These are phyloP conservation scores for Rhysida immarginata DNA, from an alignment of 1,140 invertebrate genomes.

Conservation along the genomic window DNA sequence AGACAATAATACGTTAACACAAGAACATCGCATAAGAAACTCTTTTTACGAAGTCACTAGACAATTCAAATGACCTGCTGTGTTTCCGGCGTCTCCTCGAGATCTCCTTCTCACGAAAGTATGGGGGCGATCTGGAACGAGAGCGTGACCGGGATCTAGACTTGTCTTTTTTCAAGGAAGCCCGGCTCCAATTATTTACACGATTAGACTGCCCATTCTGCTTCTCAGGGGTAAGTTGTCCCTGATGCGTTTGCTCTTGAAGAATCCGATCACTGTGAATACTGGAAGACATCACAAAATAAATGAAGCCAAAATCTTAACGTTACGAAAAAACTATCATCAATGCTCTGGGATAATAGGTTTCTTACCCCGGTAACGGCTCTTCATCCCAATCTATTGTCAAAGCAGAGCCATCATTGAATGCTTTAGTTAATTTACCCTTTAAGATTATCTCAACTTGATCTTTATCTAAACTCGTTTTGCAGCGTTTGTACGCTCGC, in stretches of 20 bases:
- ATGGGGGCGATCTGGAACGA: constrained; percentile 28
- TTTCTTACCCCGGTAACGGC: constrained; percentile 49
- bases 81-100: no score
- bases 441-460: constrained; percentile 85
- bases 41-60: neutral
- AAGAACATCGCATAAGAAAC: neutral
- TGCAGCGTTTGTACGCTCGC: constrained; percentile 77
- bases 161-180: neutral
- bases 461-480: constrained; percentile 73
- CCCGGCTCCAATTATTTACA: no score
- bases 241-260: neutral
- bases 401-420: constrained; percentile 66
- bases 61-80: neutral
- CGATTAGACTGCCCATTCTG: no score
- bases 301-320: neutral
- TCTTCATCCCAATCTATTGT: constrained; percentile 83
- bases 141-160: constrained; percentile 35
- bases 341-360: no score
- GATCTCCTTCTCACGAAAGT: neutral
- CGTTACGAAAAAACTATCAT: neutral
- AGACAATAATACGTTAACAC: neutral
- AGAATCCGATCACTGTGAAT: neutral
- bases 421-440: constrained; percentile 75
- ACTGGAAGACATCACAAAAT: neutral
- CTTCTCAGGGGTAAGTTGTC: no score